Percentiles rank a stretch among this genome's conserved stretches.
phyloP scores from a whole-genome alignment of 2,888 invertebrate species.

The Drosophila mimetica region DNA sequence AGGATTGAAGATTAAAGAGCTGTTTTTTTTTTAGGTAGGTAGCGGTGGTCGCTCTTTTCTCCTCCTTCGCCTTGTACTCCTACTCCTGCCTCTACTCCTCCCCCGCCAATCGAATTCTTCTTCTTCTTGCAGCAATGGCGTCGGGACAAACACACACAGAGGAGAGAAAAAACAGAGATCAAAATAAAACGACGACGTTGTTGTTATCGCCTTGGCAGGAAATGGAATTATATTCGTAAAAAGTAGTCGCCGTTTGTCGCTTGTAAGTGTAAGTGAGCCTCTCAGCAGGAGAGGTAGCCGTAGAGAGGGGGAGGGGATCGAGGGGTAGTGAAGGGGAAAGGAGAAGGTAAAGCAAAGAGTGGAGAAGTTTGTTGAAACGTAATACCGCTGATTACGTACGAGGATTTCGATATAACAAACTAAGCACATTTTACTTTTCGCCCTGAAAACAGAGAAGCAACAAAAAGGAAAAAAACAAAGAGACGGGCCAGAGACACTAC shows the following conservation, averaged over 20 bases:
- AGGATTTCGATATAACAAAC: conserved; percentile 70
- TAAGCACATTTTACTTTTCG: conserved; percentile 68
- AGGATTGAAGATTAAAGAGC: conserved; percentile 23
- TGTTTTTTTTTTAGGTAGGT: conserved; percentile 47
- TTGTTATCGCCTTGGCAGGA: conserved; percentile 82
- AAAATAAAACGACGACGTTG: conserved; percentile 53
- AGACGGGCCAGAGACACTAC: neutral
- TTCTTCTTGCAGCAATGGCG: conserved; percentile 56
- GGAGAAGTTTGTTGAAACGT: conserved; percentile 45
- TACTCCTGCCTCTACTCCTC: neutral
- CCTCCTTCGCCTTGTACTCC: conserved; percentile 10
- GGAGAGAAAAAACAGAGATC: conserved; percentile 22
- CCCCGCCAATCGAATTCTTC: neutral
- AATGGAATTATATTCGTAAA: conserved; percentile 81
- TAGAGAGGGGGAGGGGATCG: neutral
- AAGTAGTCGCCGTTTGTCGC: conserved; percentile 61
- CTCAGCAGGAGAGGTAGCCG: conserved; percentile 34
- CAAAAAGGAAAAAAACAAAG: conserved; percentile 2
- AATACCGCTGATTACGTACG: conserved; percentile 68
- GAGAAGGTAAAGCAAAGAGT: conserved; percentile 29
- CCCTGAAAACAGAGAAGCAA: conserved; percentile 33
- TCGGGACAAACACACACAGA: conserved; percentile 56
- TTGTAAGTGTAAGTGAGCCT: conserved; percentile 43
- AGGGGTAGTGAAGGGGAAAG: conserved; percentile 26
- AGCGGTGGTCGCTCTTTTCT: conserved; percentile 24